Percentiles rank a stretch among this genome's conserved stretches.
phyloP scores from a whole-genome alignment of 2,888 invertebrate genomes.

The Digitonthophagus gazella region DNA sequence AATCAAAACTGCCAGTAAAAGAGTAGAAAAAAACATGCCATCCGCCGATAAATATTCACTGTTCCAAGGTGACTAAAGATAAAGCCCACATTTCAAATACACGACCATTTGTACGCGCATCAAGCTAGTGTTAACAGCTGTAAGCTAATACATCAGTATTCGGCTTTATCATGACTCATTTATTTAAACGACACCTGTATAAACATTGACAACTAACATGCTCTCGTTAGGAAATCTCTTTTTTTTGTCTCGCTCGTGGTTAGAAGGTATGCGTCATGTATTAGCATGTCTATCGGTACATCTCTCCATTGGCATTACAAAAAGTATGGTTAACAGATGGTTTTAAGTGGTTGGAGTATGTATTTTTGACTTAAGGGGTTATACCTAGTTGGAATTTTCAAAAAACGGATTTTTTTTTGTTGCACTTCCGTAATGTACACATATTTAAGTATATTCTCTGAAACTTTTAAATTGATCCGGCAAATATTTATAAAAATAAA shows the following conservation, averaged over 20 bases:
- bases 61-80: neutral
- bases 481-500: too few species aligned
- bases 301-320: too few species aligned
- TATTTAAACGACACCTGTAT: constrained; percentile 6
- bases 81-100: neutral
- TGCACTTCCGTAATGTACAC: too few species aligned
- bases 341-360: too few species aligned
- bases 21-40: neutral
- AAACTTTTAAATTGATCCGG: too few species aligned
- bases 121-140: neutral
- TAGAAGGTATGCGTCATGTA: neutral
- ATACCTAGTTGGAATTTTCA: too few species aligned
- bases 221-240: constrained; percentile 6
- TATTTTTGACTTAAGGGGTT: too few species aligned
- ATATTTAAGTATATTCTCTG: too few species aligned
- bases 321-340: too few species aligned
- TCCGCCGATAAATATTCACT: neutral
- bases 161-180: constrained; percentile 8
- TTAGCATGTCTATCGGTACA: too few species aligned
- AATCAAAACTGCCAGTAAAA: neutral
- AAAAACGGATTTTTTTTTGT: too few species aligned
- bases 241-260: neutral
- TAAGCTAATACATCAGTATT: constrained; percentile 5
- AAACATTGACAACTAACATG: constrained; percentile 6
- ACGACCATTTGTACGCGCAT: neutral